phyloP scores from a whole-genome alignment of 1,140 invertebrate genomes.

The Drosophila varians region DNA sequence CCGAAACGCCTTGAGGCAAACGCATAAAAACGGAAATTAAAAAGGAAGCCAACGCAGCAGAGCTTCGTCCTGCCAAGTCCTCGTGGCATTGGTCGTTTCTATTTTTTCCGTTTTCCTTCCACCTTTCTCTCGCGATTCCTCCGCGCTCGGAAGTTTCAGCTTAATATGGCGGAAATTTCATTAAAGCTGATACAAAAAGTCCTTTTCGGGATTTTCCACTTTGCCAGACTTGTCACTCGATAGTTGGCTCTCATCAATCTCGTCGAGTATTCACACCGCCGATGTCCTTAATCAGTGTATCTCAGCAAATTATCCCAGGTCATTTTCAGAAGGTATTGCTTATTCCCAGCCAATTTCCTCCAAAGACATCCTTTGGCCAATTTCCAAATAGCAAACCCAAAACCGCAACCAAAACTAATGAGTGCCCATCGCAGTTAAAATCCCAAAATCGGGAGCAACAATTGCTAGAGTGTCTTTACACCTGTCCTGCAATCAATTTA shows the following conservation, averaged over 20 bases:
- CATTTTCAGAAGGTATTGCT: neutral
- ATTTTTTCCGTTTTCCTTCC: constrained; percentile 3
- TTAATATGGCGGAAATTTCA: constrained; percentile 76
- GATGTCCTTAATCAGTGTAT: constrained; percentile 13
- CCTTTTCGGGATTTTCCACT: neutral
- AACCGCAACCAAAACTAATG: constrained; percentile 57
- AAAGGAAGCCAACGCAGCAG: constrained; percentile 68
- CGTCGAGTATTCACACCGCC: constrained; percentile 19
- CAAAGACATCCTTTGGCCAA: constrained; percentile 29
- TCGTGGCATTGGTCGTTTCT: constrained; percentile 32
- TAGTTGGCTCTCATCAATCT: constrained; percentile 40
- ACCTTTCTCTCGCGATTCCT: constrained; percentile 15
- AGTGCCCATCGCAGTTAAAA: constrained; percentile 41
- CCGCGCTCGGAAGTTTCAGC: constrained; percentile 58
- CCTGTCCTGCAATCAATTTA: constrained; percentile 66
- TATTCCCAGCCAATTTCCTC: neutral
- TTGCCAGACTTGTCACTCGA: constrained; percentile 17
- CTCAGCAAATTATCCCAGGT: too few species aligned
- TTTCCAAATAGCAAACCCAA: constrained; percentile 11
- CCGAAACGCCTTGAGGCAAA: constrained; percentile 21
- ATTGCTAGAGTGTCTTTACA: constrained; percentile 30
- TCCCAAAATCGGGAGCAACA: constrained; percentile 37
- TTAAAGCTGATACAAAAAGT: constrained; percentile 65
- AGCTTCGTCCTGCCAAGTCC: constrained; percentile 12
- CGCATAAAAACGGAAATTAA: constrained; percentile 78